A percentile compares a stretch with the other conserved stretches of the same genome.
phyloP scores from a whole-genome alignment of 1,140 invertebrate species.

The Steinernema feltiae region DNA sequence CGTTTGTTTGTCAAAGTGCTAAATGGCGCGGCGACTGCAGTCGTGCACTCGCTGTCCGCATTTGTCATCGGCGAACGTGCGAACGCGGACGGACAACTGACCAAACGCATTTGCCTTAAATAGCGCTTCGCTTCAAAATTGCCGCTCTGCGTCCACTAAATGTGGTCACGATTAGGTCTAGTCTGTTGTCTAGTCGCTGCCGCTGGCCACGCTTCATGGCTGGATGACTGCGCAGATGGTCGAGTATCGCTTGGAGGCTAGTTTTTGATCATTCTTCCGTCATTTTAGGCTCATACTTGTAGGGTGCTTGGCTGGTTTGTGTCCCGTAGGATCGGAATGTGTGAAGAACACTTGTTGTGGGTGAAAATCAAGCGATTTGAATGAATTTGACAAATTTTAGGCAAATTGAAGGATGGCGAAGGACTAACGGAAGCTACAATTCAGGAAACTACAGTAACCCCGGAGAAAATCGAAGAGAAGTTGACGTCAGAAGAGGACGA shows the following conservation, averaged over 20 bases:
- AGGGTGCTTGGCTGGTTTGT: conserved; percentile 21
- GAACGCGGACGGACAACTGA: background rate
- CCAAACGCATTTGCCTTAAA: background rate
- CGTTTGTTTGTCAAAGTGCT: background rate
- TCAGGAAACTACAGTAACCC: background rate
- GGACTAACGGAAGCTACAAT: background rate
- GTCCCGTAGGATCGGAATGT: conserved; percentile 23
- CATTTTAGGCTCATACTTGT: background rate
- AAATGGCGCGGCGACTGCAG: background rate
- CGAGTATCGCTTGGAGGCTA: background rate
- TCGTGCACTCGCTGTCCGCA: background rate
- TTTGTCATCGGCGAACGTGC: background rate
- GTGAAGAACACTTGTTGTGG: conserved; percentile 20
- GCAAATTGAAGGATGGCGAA: conserved; percentile 1
- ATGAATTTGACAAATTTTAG: background rate
- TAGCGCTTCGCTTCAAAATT: background rate
- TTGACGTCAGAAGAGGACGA: conserved; percentile 18
- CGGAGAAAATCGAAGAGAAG: background rate
- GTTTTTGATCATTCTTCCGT: background rate
- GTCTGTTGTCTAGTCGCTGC: background rate
- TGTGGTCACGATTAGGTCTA: background rate
- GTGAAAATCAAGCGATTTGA: conserved; percentile 4
- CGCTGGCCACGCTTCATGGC: background rate
- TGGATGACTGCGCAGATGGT: background rate
- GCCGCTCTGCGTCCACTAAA: background rate